Evolutionary conservation across 2,888 invertebrate species (phyloP).

Genomic region (Heteromurus nitidus): DNA sequence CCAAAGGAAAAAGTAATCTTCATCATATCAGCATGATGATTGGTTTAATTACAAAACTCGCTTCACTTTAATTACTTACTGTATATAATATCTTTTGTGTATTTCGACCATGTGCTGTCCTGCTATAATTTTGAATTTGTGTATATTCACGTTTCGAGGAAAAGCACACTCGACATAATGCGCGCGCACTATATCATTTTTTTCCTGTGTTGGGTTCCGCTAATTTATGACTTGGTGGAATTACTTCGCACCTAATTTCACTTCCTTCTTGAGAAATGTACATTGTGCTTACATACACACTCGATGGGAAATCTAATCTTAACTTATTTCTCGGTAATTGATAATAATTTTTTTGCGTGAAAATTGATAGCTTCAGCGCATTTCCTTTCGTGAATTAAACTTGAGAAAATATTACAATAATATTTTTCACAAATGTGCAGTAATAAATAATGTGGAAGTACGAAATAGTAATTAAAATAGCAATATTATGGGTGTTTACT

Average conservation of each 20-base stretch:
- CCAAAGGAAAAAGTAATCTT: neutral
- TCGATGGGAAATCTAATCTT: neutral
- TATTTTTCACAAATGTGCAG: neutral
- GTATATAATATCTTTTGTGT: too few relatives aligned
- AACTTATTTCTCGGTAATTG: neutral
- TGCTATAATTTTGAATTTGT: too few relatives aligned
- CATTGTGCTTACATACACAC: neutral
- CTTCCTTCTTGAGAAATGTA: constrained; percentile 1
- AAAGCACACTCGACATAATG: neutral
- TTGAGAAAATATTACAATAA: neutral
- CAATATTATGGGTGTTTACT: neutral
- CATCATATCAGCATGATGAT: constrained; percentile 9
- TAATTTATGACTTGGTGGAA: constrained; percentile 1
- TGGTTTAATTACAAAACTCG: constrained; percentile 20
- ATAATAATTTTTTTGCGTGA: neutral
- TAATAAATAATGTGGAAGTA: neutral
- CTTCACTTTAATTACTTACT: neutral
- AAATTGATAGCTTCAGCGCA: constrained; percentile 2
- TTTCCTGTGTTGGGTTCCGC: neutral
- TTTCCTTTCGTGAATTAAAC: neutral
- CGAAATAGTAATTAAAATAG: neutral
- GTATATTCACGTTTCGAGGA: too few relatives aligned
- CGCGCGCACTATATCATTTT: too few relatives aligned
- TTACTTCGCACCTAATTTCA: constrained; percentile 8
- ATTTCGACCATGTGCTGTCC: too few relatives aligned